These are phyloP conservation scores for Thecocarcelia acutangulata DNA, from an alignment of 2,888 invertebrate species.

Conservation along the genomic window DNA sequence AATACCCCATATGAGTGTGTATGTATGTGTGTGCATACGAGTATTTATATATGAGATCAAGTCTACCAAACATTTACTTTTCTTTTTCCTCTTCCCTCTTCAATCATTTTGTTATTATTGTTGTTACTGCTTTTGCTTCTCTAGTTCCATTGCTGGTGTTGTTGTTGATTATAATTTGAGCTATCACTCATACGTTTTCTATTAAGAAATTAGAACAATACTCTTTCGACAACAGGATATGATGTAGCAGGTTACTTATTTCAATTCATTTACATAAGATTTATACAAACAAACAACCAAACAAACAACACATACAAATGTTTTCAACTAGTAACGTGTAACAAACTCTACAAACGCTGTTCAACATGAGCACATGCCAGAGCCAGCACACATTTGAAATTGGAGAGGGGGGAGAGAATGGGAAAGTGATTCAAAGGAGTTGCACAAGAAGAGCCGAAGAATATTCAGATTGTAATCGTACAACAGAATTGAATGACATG, in stretches of 20 bases:
- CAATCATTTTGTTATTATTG: slow-evolving; percentile 21
- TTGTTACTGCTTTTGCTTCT: slow-evolving; percentile 22
- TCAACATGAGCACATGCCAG: slow-evolving; percentile 25
- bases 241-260: slow-evolving; percentile 61
- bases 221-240: slow-evolving; percentile 58
- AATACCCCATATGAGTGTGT: neutral
- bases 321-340: no score
- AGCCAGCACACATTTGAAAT: slow-evolving; percentile 1
- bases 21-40: no score
- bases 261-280: neutral
- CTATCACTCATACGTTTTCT: slow-evolving; percentile 40
- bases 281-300: no score
- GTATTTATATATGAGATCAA: neutral
- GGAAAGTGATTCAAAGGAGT: slow-evolving; percentile 13
- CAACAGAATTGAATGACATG: slow-evolving; percentile 50
- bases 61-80: slow-evolving; percentile 8
- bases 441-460: slow-evolving; percentile 30
- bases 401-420: neutral
- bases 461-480: slow-evolving; percentile 46
- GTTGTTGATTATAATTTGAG: slow-evolving; percentile 47
- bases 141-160: no score
- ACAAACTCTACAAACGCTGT: slow-evolving; percentile 26
- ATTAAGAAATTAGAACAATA: slow-evolving; percentile 58
- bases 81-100: neutral
- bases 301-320: neutral